Base-by-base conservation (phyloP, 2,888 invertebrate species). In the Papilio protenor region DNA sequence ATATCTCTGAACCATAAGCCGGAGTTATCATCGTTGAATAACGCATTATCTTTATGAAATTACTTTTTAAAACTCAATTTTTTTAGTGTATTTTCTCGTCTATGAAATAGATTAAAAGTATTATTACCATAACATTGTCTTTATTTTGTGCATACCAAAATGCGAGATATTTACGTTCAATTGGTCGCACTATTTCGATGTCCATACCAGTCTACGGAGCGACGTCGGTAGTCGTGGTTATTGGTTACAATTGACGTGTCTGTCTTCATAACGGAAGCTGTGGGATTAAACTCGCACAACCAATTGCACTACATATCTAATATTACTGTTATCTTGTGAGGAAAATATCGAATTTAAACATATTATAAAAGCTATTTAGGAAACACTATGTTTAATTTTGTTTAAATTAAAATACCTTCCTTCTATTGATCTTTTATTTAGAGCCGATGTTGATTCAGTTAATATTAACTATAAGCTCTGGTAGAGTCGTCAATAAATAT, bases 211-310 rank as follows among this genome's bases (percentile, higher is more conserved):
- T 74, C 59, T 23, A 64, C 49, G 78, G 66, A 76, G 45, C 76
- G 81, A 40, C 74, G 79, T 79, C 73, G 77, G 80, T 76, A 77
- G 79, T 75, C 79, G 80, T 80, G 80, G 83, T 93, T 91, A 93
- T 93, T 94, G 92, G 88, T 85, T 88, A 85, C 88, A 93, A 93
- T 94, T 93, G 93, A 90, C 84, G 90, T 92, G 93, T 93, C 94
- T 91, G 89, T 93, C 92, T 91, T 92, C 90, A 90, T 92, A 90
- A 92, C 91, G 92, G 91, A 89, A 87, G 83, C 87, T 85, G 86
- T 82, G 84, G 86, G 84, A 85, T 87, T 84, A 83, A 82, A 85
- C 85, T 83, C 84, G 80, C 81, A 80, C 79, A 82, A 82, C 80
- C 79, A 80, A 75, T 76, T 75, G 75, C 49, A 71, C 64, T 77